These are phyloP conservation scores for Tadarida brasiliensis DNA, from an alignment of 2,797 vertebrate species.

Conservation along the genomic window DNA sequence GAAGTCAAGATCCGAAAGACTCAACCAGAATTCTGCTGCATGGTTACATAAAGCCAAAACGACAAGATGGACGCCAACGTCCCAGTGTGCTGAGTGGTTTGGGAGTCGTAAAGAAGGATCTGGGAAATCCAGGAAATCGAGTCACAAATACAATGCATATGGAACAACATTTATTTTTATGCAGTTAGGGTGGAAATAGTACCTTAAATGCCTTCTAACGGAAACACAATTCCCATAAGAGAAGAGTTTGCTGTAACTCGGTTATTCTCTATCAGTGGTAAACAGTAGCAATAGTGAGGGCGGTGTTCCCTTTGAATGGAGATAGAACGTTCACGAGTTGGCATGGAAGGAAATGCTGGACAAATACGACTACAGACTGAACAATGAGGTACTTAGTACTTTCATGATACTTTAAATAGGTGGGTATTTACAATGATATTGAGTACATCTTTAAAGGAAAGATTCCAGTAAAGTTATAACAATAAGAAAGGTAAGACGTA, in stretches of 20 bases:
- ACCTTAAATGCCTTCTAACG: neutral
- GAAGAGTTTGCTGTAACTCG: neutral
- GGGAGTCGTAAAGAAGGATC: neutral
- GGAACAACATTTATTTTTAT: neutral
- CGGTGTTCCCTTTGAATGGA: neutral
- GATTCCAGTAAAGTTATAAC: neutral
- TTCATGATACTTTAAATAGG: neutral
- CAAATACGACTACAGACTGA: neutral
- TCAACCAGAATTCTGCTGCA: neutral
- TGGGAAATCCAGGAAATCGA: neutral
- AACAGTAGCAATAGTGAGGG: neutral
- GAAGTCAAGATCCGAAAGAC: neutral
- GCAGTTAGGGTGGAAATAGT: neutral
- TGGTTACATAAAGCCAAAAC: neutral
- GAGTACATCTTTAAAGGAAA: neutral
- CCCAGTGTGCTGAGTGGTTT: neutral
- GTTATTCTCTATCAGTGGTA: neutral
- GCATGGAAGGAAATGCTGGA: neutral
- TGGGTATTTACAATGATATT: neutral
- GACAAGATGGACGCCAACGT: neutral
- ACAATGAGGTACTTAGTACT: neutral
- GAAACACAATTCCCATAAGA: neutral
- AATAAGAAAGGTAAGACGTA: neutral
- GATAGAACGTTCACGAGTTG: neutral
- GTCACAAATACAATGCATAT: neutral